phyloP scores from a whole-genome alignment of 2,113 vertebrate species.

The Charadrius vociferus region DNA sequence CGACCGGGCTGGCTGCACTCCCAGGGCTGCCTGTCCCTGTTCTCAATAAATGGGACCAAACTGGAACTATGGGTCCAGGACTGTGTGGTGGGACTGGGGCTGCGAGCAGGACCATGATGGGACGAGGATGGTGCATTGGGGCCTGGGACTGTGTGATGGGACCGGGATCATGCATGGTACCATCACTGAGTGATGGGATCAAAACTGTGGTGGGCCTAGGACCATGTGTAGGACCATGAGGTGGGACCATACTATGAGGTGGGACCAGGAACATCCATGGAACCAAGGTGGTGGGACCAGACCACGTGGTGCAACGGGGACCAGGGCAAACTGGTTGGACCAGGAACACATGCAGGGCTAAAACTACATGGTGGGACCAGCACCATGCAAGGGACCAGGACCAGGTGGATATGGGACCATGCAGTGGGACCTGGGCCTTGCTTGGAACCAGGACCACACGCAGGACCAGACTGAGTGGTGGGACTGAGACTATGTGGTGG shows the following conservation, averaged over 20 bases:
- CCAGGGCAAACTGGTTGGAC: neutral
- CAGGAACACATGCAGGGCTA: neutral
- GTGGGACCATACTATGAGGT: neutral
- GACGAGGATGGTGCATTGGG: neutral
- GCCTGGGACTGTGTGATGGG: too few species aligned
- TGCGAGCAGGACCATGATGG: neutral
- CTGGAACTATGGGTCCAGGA: neutral
- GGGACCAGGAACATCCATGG: neutral
- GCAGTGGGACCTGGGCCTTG: neutral
- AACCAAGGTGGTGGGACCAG: neutral
- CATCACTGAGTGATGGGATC: neutral
- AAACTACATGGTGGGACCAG: neutral
- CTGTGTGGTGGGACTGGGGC: neutral
- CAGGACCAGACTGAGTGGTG: neutral
- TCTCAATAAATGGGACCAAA: neutral
- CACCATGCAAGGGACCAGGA: neutral
- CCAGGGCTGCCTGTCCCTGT: neutral
- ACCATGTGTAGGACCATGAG: neutral
- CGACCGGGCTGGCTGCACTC: fast-evolving
- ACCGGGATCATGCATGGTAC: neutral
- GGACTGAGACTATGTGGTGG: neutral
- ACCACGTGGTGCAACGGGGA: neutral
- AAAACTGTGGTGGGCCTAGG: neutral
- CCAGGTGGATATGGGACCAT: neutral
- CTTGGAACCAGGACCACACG: neutral